Conservation (phyloP, 2,888 invertebrate species). For the Neoaliturus tenellus region DNA sequence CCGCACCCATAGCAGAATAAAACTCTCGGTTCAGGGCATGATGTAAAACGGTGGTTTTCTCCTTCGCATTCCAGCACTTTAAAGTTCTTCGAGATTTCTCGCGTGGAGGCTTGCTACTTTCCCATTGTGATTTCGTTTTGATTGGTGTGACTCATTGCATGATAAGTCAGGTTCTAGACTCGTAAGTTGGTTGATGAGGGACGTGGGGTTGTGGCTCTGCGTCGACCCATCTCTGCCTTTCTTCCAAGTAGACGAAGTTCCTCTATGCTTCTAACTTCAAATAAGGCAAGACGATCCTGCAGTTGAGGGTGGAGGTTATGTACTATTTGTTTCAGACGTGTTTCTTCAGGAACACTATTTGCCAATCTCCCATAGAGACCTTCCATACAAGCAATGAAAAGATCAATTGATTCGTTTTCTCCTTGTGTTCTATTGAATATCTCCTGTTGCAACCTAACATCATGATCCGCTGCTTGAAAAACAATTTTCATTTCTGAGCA, state of each 20-base stretch:
- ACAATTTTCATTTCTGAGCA: slow-evolving; percentile 2
- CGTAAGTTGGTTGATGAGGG: not conserved
- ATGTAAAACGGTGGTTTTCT: not conserved
- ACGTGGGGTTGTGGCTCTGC: not conserved
- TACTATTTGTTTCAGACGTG: not conserved
- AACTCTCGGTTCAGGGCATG: not conserved
- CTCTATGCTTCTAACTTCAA: not conserved
- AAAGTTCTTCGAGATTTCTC: not conserved
- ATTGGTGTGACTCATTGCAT: not conserved
- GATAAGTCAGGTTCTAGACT: not conserved
- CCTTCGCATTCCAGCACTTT: not conserved
- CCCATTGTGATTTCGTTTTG: not conserved
- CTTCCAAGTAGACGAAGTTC: not conserved
- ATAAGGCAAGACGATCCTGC: not conserved
- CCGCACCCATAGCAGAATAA: slow-evolving; percentile 8
- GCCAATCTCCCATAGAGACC: not conserved
- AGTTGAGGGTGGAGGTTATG: slow-evolving; percentile 6
- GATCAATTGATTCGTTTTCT: not conserved
- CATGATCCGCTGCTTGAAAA: slow-evolving; percentile 18
- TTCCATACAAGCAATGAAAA: slow-evolving; percentile 8
- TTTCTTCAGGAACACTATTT: not conserved
- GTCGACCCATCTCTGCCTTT: not conserved
- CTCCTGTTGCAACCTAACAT: not conserved
- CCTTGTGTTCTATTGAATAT: not conserved
- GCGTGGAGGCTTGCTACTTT: not conserved